phyloP scores from a whole-genome alignment of 1,140 invertebrate genomes.

The Pteromalus puparum region DNA sequence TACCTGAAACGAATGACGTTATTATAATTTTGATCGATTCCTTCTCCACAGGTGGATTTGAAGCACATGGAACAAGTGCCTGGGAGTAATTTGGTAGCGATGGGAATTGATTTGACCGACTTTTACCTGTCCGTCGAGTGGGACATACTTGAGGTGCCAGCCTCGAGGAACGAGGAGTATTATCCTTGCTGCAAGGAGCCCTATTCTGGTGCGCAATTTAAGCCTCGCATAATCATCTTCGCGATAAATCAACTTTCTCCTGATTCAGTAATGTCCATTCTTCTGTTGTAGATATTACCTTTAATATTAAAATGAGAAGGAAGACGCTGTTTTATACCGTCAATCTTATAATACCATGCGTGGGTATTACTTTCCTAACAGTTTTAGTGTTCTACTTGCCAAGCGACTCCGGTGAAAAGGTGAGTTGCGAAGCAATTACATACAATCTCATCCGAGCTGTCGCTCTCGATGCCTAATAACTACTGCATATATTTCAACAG shows the following conservation, averaged over 20 bases:
- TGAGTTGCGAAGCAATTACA: slow-evolving; percentile 62
- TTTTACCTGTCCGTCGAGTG: slow-evolving; percentile 99
- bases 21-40: background rate
- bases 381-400: slow-evolving; percentile 97
- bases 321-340: slow-evolving; percentile 96
- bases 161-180: slow-evolving; percentile 94
- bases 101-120: slow-evolving; percentile 94
- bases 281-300: slow-evolving; percentile 89
- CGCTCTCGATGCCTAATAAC: background rate
- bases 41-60: slow-evolving; percentile 86
- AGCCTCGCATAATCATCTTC: background rate
- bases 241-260: background rate
- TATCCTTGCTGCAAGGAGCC: slow-evolving; percentile 91
- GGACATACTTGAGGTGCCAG: slow-evolving; percentile 98
- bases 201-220: slow-evolving; percentile 81
- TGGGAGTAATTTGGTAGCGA: slow-evolving; percentile 89
- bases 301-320: slow-evolving; percentile 95
- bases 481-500: slow-evolving; percentile 67
- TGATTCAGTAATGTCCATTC: background rate
- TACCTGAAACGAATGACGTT: no score
- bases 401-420: slow-evolving; percentile 96
- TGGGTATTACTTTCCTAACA: slow-evolving; percentile 94
- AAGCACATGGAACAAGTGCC: slow-evolving; percentile 92
- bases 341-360: slow-evolving; percentile 93
- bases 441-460: background rate